Evolutionary conservation across 2,113 vertebrate species (phyloP).

Genomic region (Oncorhynchus masou): DNA sequence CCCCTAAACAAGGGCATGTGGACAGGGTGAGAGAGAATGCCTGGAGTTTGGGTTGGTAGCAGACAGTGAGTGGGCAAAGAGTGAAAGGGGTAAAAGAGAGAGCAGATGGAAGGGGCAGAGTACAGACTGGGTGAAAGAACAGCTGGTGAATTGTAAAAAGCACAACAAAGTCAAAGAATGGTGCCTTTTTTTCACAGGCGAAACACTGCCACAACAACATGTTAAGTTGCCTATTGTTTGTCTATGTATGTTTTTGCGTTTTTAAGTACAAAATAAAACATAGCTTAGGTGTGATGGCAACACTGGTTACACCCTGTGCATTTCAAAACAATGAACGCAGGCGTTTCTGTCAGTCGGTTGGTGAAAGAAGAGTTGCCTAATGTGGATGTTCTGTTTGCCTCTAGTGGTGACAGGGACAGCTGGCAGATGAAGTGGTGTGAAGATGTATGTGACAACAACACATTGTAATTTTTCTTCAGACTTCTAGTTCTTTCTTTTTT

Average conservation of each 20-base stretch:
- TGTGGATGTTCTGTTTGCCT: slow-evolving; percentile 31
- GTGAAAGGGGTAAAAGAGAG: slow-evolving; percentile 25
- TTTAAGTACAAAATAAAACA: neutral
- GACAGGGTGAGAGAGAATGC: slow-evolving; percentile 40
- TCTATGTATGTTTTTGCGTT: too few relatives aligned
- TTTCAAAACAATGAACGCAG: slow-evolving; percentile 48
- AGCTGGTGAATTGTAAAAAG: slow-evolving; percentile 43
- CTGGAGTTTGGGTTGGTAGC: slow-evolving; percentile 35
- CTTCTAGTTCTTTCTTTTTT: neutral
- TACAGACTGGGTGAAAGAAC: slow-evolving; percentile 43
- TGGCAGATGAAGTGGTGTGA: slow-evolving; percentile 24
- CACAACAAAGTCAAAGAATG: slow-evolving; percentile 13
- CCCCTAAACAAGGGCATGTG: slow-evolving; percentile 47
- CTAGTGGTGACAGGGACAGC: slow-evolving; percentile 43
- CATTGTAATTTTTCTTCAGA: neutral
- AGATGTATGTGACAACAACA: neutral
- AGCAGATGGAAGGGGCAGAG: slow-evolving; percentile 56
- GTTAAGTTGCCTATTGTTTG: too few relatives aligned
- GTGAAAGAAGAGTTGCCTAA: neutral
- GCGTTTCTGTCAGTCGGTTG: slow-evolving; percentile 31
- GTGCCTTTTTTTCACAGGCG: slow-evolving; percentile 2
- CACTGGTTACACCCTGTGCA: slow-evolving; percentile 17
- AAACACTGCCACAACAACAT: neutral
- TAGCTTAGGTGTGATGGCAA: slow-evolving; percentile 24
- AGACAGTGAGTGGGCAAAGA: neutral